phyloP scores from a whole-genome alignment of 2,113 vertebrate genomes.

The Stigmatopora argus region DNA sequence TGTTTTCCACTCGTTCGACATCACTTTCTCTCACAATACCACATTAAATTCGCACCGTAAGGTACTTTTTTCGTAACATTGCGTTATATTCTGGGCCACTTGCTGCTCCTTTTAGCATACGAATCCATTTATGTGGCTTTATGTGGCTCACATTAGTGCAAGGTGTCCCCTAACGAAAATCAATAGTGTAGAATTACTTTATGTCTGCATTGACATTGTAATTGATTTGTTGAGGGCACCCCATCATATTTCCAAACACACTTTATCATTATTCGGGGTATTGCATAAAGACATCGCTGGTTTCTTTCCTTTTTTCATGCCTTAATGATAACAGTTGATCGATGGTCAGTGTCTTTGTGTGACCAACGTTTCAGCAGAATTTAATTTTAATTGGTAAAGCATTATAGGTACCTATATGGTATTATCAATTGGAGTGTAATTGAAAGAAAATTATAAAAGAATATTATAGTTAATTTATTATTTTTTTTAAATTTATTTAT shows the following conservation, averaged over 20 bases:
- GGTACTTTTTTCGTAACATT: not conserved
- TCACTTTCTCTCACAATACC: not conserved
- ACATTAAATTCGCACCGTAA: not conserved
- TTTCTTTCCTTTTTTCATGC: not conserved
- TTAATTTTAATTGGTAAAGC: too few species aligned
- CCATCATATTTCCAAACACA: not conserved
- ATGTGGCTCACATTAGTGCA: slow-evolving; percentile 10
- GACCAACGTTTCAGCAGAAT: too few species aligned
- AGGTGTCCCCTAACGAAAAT: slow-evolving; percentile 46
- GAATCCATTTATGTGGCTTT: not conserved
- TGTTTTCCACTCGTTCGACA: slow-evolving; percentile 16
- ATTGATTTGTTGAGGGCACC: not conserved
- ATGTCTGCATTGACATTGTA: not conserved
- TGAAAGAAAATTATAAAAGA: too few species aligned
- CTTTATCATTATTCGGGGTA: not conserved
- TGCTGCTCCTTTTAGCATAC: not conserved
- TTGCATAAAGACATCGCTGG: not conserved
- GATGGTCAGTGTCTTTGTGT: too few species aligned
- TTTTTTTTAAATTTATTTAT: too few species aligned
- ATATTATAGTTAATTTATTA: too few species aligned
- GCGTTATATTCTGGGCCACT: not conserved
- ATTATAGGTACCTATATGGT: too few species aligned
- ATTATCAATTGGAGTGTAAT: too few species aligned
- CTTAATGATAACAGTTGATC: not conserved
- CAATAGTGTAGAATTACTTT: slow-evolving; percentile 43